Conservation (phyloP, 1,140 invertebrate genomes). For the Drosophila littoralis region DNA sequence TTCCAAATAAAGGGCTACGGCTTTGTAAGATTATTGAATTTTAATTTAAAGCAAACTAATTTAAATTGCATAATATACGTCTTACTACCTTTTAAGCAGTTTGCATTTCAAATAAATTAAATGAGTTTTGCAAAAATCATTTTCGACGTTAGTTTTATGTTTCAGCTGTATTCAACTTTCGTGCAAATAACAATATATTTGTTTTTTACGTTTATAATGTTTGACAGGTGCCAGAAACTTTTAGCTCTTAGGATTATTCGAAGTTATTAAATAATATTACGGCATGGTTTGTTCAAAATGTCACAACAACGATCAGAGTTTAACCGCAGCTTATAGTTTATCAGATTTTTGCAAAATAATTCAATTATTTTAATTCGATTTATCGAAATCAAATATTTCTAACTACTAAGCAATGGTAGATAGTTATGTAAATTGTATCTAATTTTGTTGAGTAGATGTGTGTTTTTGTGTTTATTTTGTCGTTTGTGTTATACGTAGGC, state of each 20-base stretch:
- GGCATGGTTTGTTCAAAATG: slow-evolving; percentile 37
- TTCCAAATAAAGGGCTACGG: slow-evolving; percentile 12
- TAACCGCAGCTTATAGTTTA: slow-evolving; percentile 45
- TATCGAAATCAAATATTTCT: slow-evolving; percentile 47
- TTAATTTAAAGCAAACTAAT: slow-evolving; percentile 67
- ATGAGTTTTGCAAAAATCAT: slow-evolving; percentile 65
- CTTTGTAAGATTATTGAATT: slow-evolving; percentile 41
- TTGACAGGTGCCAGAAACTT: slow-evolving; percentile 48
- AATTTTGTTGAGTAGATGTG: slow-evolving; percentile 56
- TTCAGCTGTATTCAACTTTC: slow-evolving; percentile 45
- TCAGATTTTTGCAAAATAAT: slow-evolving; percentile 59
- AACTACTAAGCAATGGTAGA: slow-evolving; percentile 58
- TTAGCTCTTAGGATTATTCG: slow-evolving; percentile 65
- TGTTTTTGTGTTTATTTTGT: slow-evolving; percentile 34
- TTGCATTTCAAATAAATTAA: slow-evolving; percentile 49
- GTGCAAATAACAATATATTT: slow-evolving; percentile 67
- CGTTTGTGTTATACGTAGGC: slow-evolving; percentile 48
- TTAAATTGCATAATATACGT: slow-evolving; percentile 74
- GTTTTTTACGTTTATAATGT: slow-evolving; percentile 28
- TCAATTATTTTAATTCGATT: slow-evolving; percentile 47
- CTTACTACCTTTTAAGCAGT: slow-evolving; percentile 60
- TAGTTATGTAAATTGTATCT: slow-evolving; percentile 49
- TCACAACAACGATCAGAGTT: slow-evolving; percentile 33
- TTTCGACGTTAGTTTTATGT: slow-evolving; percentile 31
- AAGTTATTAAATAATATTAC: slow-evolving; percentile 56